Base-by-base conservation (phyloP, 2,113 vertebrate species). In the Panthera uncia region DNA sequence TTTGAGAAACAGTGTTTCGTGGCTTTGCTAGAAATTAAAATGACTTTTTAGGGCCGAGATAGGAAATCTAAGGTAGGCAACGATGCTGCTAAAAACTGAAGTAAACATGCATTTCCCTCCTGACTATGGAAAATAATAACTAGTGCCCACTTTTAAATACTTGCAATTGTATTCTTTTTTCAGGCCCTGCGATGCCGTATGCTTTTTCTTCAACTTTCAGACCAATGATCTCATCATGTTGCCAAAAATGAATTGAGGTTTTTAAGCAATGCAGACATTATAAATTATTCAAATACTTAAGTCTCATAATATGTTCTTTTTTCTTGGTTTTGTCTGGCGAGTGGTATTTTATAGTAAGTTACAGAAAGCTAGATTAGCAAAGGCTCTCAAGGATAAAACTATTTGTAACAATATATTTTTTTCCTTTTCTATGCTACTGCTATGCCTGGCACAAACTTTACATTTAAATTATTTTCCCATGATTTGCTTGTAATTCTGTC, bases 221-320 rank as follows among this genome's bases (percentile, higher is more conserved):
- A 89, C 36, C 27, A 89, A 52, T 41, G 41, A 90, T 65, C 14
- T 92, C 66, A 69, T 90, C 91, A 82, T 45, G 27, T 48, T 91
- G 66, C 61, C 73, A 94, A 81, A 81, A 95, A 90, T 87, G 45
- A 97, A 66, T 16, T 55, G 55, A 94, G 91, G 65, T 66, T 97
- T 91, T 91, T 16, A 92, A 93, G 79, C 52, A 95, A 82, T 52
- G n/a, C 52, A 68, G 65, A 21, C 45, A 89, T 84, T 82, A 88
- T 48, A 41, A 83, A 89, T 86, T 96, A 94, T 82, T 89, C 81
- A 86, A 27, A 71, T 81, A 68, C 33, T 45, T 66, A 33, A 80
- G n/a, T 92, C 25, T 90, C 95, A 69, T 23, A 91, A 25, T 48
- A 87, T 61, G 31, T 50, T 96, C 33, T 63, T 94, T 97, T 41